Percentiles rank a stretch among this genome's conserved stretches.
Evolutionary conservation across 1,140 invertebrate species (phyloP).

Genomic region (Sipha flava): DNA sequence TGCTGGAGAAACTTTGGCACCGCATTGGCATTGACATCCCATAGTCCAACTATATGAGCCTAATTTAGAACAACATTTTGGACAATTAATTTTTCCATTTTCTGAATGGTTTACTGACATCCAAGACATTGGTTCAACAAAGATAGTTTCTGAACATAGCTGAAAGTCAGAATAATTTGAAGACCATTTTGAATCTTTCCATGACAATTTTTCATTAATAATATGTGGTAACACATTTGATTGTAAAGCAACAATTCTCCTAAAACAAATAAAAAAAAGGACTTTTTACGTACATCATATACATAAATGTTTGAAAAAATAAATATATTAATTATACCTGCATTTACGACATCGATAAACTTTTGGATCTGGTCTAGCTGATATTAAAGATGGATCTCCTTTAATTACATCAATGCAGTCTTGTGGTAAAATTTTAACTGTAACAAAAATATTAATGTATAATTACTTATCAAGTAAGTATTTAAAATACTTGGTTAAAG

Average conservation of each 20-base stretch:
- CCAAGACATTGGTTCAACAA: slow-evolving; percentile 73
- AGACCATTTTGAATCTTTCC: slow-evolving; percentile 43
- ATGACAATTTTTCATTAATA: slow-evolving; percentile 48
- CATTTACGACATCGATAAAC: slow-evolving; percentile 73
- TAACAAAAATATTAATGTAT: slow-evolving; percentile 36
- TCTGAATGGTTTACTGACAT: slow-evolving; percentile 63
- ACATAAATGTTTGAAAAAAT: too few species aligned
- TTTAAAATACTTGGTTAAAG: too few species aligned
- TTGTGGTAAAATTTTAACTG: slow-evolving; percentile 71
- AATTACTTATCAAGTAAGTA: not conserved
- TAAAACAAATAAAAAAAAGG: slow-evolving; percentile 35
- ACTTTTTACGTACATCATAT: not conserved
- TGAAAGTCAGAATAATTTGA: slow-evolving; percentile 5
- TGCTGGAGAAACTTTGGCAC: slow-evolving; percentile 70
- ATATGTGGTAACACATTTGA: slow-evolving; percentile 65
- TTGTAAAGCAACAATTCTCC: slow-evolving; percentile 64
- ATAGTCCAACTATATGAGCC: slow-evolving; percentile 78
- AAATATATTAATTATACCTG: slow-evolving; percentile 43
- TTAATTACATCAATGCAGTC: slow-evolving; percentile 66
- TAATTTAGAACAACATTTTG: slow-evolving; percentile 68
- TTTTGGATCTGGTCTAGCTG: slow-evolving; percentile 66
- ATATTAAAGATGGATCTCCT: slow-evolving; percentile 65
- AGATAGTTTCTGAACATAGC: slow-evolving; percentile 60
- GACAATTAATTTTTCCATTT: slow-evolving; percentile 73
- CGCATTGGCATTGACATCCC: slow-evolving; percentile 74